A percentile compares a stretch with the other conserved stretches of the same genome.
Conservation (phyloP, 2,113 vertebrate genomes). For the Scalopus aquaticus region DNA sequence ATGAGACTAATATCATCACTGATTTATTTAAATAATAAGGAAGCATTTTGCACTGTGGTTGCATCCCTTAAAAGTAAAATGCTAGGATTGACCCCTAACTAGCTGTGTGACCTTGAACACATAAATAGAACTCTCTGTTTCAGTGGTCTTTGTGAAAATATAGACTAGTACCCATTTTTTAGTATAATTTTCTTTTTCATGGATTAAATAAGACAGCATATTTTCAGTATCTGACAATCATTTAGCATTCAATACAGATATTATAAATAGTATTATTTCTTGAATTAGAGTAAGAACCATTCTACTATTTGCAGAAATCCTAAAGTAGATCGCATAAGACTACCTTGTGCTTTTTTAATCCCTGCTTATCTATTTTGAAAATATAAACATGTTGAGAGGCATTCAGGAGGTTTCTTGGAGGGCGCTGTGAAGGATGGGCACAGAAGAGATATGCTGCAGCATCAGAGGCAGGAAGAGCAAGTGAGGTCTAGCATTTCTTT, state of each 20-base stretch:
- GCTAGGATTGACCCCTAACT: background rate
- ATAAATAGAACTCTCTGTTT: background rate
- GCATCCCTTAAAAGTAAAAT: background rate
- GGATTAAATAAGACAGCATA: background rate
- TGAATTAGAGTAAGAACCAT: background rate
- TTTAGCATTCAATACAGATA: background rate
- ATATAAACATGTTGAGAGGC: background rate
- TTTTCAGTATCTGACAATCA: background rate
- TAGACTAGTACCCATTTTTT: background rate
- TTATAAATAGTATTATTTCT: background rate
- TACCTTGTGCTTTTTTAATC: background rate
- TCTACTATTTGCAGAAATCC: background rate
- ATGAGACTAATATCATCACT: background rate
- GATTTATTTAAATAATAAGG: background rate
- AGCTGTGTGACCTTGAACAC: background rate
- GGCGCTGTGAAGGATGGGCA: background rate
- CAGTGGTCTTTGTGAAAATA: background rate
- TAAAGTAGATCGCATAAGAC: background rate
- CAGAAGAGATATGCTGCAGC: background rate
- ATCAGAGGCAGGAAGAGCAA: background rate
- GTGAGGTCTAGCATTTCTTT: background rate
- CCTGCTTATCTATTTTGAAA: background rate
- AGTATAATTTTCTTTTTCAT: background rate
- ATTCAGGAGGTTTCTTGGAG: background rate
- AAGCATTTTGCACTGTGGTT: background rate